Evolutionary conservation across 2,888 invertebrate species (phyloP).

Genomic region (Pemphredon lugubris): DNA sequence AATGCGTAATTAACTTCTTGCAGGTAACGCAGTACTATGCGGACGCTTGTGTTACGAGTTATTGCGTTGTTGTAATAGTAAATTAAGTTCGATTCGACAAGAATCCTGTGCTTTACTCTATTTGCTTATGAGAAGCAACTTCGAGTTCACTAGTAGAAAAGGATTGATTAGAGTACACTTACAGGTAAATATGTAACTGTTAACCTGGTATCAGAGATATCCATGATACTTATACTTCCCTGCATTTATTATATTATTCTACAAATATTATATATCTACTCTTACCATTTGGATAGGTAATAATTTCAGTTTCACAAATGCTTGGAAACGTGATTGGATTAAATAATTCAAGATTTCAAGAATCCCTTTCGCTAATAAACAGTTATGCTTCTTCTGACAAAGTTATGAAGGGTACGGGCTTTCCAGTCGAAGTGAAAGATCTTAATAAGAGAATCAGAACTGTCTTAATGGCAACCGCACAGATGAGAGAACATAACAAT

Average conservation of each 20-base stretch:
- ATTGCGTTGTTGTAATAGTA: conserved; percentile 92
- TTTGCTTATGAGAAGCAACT: conserved; percentile 96
- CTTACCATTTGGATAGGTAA: conserved; percentile 85
- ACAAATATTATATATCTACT: neutral
- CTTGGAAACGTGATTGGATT: conserved; percentile 94
- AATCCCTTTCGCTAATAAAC: conserved; percentile 95
- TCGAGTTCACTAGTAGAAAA: conserved; percentile 92
- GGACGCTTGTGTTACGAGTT: conserved; percentile 91
- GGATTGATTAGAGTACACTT: conserved; percentile 94
- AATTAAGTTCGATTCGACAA: conserved; percentile 91
- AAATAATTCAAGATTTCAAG: conserved; percentile 97
- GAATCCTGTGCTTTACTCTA: conserved; percentile 96
- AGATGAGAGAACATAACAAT: conserved; percentile 93
- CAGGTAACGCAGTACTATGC: conserved; percentile 90
- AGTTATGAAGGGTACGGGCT: conserved; percentile 95
- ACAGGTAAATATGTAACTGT: conserved; percentile 83
- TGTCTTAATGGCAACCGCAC: conserved; percentile 96
- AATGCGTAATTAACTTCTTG: conserved; percentile 5
- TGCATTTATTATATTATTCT: neutral
- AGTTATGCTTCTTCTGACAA: conserved; percentile 96
- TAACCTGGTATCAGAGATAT: no score
- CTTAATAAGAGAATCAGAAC: conserved; percentile 95
- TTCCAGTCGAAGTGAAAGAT: conserved; percentile 95
- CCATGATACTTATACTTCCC: no score
- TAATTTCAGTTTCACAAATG: conserved; percentile 97